These are phyloP conservation scores for Trichomalopsis sarcophagae DNA, from an alignment of 1,140 invertebrate species.

Conservation along the genomic window DNA sequence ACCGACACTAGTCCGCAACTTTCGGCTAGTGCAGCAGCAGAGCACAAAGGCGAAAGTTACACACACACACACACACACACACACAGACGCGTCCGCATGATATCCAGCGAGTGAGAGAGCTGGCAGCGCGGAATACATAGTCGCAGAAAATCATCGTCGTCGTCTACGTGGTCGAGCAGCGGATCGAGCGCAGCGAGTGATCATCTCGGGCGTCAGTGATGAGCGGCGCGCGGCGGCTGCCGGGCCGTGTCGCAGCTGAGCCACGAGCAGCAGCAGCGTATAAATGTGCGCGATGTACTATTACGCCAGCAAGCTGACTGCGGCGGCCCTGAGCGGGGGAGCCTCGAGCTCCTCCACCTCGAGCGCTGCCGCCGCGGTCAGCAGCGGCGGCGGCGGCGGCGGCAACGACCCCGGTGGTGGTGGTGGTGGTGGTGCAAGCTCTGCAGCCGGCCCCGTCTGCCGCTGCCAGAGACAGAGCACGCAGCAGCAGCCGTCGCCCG, in stretches of 20 bases:
- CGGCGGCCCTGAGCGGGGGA: slow-evolving; percentile 72
- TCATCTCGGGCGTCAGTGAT: slow-evolving; percentile 72
- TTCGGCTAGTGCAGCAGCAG: not conserved
- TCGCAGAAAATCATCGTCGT: not conserved
- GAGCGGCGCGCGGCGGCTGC: slow-evolving; percentile 72
- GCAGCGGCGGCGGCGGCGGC: slow-evolving; percentile 58
- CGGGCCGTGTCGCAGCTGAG: slow-evolving; percentile 70
- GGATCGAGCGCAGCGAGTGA: slow-evolving; percentile 52
- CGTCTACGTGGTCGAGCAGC: not conserved
- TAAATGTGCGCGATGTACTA: slow-evolving; percentile 76
- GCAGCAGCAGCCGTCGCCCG: slow-evolving; percentile 55
- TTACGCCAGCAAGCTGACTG: slow-evolving; percentile 75
- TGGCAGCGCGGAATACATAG: not conserved
- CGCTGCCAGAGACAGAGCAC: slow-evolving; percentile 64
- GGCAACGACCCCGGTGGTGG: slow-evolving; percentile 57
- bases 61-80: too few relatives aligned
- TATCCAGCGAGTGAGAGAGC: too few relatives aligned
- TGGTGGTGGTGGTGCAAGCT: slow-evolving; percentile 48
- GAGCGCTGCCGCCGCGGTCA: slow-evolving; percentile 67
- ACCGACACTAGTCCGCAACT: not conserved
- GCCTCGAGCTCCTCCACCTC: slow-evolving; percentile 56
- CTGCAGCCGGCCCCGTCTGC: slow-evolving; percentile 58
- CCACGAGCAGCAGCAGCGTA: slow-evolving; percentile 63
- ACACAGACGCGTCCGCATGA: too few relatives aligned
- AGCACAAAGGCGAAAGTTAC: not conserved